Base-by-base conservation (phyloP, 2,888 invertebrate genomes). In the Nematopogon swammerdamellus region DNA sequence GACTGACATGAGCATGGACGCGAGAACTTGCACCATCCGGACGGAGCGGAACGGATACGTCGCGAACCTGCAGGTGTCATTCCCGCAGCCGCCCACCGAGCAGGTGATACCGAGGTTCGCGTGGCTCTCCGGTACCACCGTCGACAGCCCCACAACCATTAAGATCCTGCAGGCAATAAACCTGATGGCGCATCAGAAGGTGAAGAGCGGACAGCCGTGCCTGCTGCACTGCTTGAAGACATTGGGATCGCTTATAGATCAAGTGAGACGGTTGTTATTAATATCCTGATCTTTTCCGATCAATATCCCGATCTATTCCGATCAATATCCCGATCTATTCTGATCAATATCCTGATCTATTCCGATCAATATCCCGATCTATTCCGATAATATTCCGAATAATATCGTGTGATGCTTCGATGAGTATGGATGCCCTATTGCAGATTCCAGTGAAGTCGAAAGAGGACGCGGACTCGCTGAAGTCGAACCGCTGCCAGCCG, bases 161-260 rank as follows among this genome's bases (percentile, higher is more conserved):
- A 88, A 89, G 65, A 76, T 95, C 48, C 72, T 92, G 47, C 94
- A 92, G 73, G 88, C 88, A 16, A 79, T 95, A 30, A 90, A 88
- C 58, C 88, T 86, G 65, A 87, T 91, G 48, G 92, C 93, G 0
- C 84, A 89, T 60, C 89, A 90, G 57, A 86, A 92, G 60, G 92
- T 95, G 1, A 87, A 87, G 55, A 91, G 91, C 65, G 92, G 92
- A 48, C 85, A 91, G 48, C 88, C 92, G 36, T 96, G 96, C 66
- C 72, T 97, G 49, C 89, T 95, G 65, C 91, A 94, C 46, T 95
- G 95, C 68, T 74, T 96, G 44, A 80, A 80, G 60, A 76, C 77
- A 20, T 63, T 80, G 52, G 75, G 75, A 1, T 79, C 72, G 44
- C 72, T 72, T 45, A 67, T 80, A 53, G 79, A 80, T 62, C 80